phyloP scores from a whole-genome alignment of 2,113 vertebrate species.

The Dipodomys ordii region DNA sequence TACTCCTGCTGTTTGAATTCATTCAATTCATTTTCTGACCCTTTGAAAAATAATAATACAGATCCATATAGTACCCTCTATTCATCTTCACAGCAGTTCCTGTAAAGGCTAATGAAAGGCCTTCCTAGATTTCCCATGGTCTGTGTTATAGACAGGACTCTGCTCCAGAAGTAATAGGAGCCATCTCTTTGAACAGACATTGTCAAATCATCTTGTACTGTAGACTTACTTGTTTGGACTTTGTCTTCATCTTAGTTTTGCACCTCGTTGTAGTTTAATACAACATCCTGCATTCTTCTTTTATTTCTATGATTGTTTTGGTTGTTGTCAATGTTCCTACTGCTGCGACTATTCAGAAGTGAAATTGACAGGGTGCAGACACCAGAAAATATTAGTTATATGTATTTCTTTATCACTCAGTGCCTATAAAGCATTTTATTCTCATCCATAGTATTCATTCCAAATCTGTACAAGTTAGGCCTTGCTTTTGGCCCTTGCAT shows the following conservation, averaged over 20 bases:
- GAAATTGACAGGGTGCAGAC: background rate
- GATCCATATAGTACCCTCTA: background rate
- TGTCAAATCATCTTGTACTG: background rate
- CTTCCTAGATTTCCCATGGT: background rate
- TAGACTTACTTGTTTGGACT: background rate
- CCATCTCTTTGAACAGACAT: background rate
- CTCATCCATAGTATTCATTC: background rate
- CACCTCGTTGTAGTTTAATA: constrained; percentile 39
- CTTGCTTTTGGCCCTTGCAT: constrained; percentile 7
- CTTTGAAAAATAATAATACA: constrained; percentile 18
- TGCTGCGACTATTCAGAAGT: background rate
- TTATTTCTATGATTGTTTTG: background rate
- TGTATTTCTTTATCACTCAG: background rate
- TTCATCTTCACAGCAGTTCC: constrained; percentile 2
- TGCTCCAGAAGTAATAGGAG: background rate
- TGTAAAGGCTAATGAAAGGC: constrained; percentile 15
- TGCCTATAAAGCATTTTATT: background rate
- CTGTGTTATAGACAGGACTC: background rate
- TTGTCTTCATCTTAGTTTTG: constrained; percentile 17
- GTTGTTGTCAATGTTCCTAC: background rate
- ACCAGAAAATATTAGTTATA: background rate
- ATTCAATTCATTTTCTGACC: constrained; percentile 10
- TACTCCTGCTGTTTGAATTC: background rate
- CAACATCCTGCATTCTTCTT: background rate
- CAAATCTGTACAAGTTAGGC: background rate